Evolutionary conservation across 1,140 invertebrate genomes (phyloP).

Genomic region (Anoplolepis gracilipes): DNA sequence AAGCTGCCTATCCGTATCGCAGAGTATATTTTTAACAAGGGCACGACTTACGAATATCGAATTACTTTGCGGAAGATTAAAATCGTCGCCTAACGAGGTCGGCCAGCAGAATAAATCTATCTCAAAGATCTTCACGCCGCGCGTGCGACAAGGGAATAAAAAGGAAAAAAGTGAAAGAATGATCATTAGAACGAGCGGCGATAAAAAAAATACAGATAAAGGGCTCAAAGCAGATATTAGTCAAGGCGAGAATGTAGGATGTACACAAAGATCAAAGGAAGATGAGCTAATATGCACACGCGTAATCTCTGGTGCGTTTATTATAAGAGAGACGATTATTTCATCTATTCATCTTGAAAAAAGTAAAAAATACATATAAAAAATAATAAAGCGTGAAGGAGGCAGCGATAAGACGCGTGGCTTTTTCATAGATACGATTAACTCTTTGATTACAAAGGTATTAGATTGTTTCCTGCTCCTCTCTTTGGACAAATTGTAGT

Average conservation of each 20-base stretch:
- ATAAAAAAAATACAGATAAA: neutral
- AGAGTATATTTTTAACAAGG: slow-evolving; percentile 30
- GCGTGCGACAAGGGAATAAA: neutral
- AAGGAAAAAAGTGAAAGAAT: neutral
- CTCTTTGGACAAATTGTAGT: neutral
- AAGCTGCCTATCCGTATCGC: slow-evolving; percentile 15
- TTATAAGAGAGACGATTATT: slow-evolving; percentile 40
- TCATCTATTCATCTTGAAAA: slow-evolving; percentile 39
- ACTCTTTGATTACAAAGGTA: slow-evolving; percentile 40
- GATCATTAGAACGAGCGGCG: slow-evolving; percentile 7
- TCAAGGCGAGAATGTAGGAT: neutral
- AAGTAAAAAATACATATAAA: too few relatives aligned
- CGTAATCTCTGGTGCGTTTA: slow-evolving; percentile 33
- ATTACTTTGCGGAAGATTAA: slow-evolving; percentile 54
- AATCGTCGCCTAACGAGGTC: slow-evolving; percentile 45
- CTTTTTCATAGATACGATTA: slow-evolving; percentile 14
- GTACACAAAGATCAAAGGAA: slow-evolving; percentile 30
- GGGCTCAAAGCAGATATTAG: slow-evolving; percentile 40
- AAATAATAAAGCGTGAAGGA: slow-evolving; percentile 30
- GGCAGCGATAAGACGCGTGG: neutral
- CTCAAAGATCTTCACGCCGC: slow-evolving; percentile 16
- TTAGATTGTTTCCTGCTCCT: neutral
- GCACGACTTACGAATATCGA: slow-evolving; percentile 30
- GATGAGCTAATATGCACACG: slow-evolving; percentile 15
- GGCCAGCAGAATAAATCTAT: slow-evolving; percentile 34